Conservation (phyloP, 2,888 invertebrate genomes). For the Carpatolechia fugitivella region DNA sequence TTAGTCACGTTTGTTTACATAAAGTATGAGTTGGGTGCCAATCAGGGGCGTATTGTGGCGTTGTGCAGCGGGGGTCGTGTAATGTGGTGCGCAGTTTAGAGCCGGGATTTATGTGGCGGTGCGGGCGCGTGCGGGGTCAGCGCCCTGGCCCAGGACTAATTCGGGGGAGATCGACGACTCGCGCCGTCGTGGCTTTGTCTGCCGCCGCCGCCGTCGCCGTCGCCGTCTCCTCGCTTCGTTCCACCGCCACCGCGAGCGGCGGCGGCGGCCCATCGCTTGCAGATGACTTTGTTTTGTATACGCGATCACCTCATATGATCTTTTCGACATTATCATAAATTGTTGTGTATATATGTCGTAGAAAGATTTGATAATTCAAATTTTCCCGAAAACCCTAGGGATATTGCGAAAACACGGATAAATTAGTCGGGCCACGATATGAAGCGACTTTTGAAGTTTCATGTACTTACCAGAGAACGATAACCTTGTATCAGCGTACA, state of each 20-base stretch:
- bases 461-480: too few relatives aligned
- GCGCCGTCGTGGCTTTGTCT: conserved; percentile 69
- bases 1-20: conserved; percentile 31
- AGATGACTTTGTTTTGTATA: conserved; percentile 49
- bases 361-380: neutral
- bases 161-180: conserved; percentile 77
- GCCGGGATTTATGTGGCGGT: conserved; percentile 31
- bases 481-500: too few relatives aligned
- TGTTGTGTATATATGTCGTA: neutral
- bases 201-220: conserved; percentile 47
- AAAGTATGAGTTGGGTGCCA: conserved; percentile 17
- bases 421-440: too few relatives aligned
- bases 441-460: too few relatives aligned
- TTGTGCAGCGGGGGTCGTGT: conserved; percentile 7
- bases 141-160: conserved; percentile 77
- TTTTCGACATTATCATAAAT: conserved; percentile 35
- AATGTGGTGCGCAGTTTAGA: conserved; percentile 19
- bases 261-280: conserved; percentile 24
- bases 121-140: conserved; percentile 61
- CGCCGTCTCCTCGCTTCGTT: conserved; percentile 24
- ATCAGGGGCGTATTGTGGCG: conserved; percentile 4
- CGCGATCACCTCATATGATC: conserved; percentile 32
- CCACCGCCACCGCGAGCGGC: conserved; percentile 10
- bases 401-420: too few relatives aligned
- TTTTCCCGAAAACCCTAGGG: too few relatives aligned